Evolutionary conservation across 2,888 invertebrate genomes (phyloP).

Genomic region (Drosophila recens): DNA sequence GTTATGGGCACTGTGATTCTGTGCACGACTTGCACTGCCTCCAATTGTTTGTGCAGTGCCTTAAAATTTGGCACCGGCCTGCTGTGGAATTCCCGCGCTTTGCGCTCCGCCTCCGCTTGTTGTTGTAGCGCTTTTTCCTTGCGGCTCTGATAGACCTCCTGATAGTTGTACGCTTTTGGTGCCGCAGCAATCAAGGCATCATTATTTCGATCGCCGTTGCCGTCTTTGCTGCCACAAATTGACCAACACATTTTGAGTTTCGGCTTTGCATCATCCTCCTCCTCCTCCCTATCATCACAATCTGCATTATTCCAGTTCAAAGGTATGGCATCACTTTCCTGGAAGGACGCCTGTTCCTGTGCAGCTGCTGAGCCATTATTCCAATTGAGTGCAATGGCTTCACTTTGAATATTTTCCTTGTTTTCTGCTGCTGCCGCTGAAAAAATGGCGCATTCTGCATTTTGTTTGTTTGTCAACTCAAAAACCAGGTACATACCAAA

Average conservation of each 20-base stretch:
- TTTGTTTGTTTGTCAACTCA: slow-evolving; percentile 31
- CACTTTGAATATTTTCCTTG: slow-evolving; percentile 31
- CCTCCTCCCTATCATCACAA: not conserved
- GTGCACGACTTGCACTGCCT: slow-evolving; percentile 54
- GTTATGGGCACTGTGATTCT: slow-evolving; percentile 76
- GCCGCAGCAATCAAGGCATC: slow-evolving; percentile 1
- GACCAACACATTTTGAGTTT: slow-evolving; percentile 38
- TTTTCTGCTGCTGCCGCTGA: slow-evolving; percentile 18
- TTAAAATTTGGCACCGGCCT: slow-evolving; percentile 82
- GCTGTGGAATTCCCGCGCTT: slow-evolving; percentile 82
- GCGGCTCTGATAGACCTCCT: slow-evolving; percentile 78
- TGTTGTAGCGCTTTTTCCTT: slow-evolving; percentile 65
- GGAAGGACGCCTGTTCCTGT: not conserved
- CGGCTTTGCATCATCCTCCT: not conserved
- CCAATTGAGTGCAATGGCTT: slow-evolving; percentile 34
- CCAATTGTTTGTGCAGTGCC: slow-evolving; percentile 51
- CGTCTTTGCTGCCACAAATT: not conserved
- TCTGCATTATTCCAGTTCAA: not conserved
- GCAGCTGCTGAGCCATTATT: slow-evolving; percentile 6
- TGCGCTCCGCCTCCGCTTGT: slow-evolving; percentile 78
- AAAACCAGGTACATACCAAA: slow-evolving; percentile 69
- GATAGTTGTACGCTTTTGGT: slow-evolving; percentile 75
- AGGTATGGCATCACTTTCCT: not conserved
- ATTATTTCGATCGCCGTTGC: not conserved
- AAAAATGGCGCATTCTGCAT: slow-evolving; percentile 56